Evolutionary conservation across 2,113 vertebrate genomes (phyloP), one percentile per base, ranked within the genome.

Genomic region (Tetraodon nigroviridis): DNA sequence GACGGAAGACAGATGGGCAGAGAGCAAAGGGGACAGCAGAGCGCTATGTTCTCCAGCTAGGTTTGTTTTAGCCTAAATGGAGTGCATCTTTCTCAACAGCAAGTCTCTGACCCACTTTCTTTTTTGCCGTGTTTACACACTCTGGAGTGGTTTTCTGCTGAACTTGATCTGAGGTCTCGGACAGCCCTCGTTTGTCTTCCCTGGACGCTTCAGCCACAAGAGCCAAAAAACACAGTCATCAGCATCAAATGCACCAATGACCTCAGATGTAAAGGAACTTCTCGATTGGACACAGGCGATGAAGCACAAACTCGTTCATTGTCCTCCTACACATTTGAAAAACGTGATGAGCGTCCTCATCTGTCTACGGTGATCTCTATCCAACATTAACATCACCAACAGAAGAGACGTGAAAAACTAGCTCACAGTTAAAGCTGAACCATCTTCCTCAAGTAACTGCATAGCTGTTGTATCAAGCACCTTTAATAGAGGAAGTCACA

Each of bases 1-100:
- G 68, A 59, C 58, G 47, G 6, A 44, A 65, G 73, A 81, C 37
- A 62, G 60, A 84, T 71, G 64, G 42, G 41, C 42, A 4, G 54
- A 4, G 54, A 46, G 49, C 47, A 1, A 54, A 72, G 24, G 32
- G 37, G 54, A 47, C 40, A 15, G 19, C 42, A 58, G 49, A 21
- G 50, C 6, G 64, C 67, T 57, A 61, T 47, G 16, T 70, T 40
- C 73, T 68, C 41, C 56, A 52, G 61, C 63, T 46, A 4, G 69
- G 45, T 75, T 64, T 73, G 56, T 53, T 69, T 55, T 15, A 47
- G 12, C 44, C 44, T 22, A 62, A 68, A 75, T 55, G 52, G 60
- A 55, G 56, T 14, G 22, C 57, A 63, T 75, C 67, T 69, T 68
- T 76, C 56, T 60, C 50, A 58, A 21, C 7, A 27, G 27, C 41